These are phyloP conservation scores for Butorides virescens DNA, from an alignment of 2,113 vertebrate genomes.

Conservation along the genomic window DNA sequence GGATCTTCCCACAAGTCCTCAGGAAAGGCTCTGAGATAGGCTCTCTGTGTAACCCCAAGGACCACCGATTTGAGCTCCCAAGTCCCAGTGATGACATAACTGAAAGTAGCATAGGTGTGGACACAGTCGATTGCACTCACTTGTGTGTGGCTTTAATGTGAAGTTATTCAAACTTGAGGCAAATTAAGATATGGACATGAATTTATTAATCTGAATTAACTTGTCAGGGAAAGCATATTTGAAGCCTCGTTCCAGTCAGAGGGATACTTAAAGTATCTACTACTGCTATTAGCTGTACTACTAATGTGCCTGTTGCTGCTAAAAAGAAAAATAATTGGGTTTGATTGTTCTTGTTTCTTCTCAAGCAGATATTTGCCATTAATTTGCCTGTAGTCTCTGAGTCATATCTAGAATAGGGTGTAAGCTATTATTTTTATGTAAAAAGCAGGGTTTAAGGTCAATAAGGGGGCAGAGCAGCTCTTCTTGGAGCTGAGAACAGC, in stretches of 20 bases:
- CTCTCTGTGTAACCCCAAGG: neutral
- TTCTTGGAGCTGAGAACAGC: neutral
- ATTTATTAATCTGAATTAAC: neutral
- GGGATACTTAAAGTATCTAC: neutral
- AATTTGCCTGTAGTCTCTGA: neutral
- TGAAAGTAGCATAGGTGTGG: neutral
- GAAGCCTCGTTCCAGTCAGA: neutral
- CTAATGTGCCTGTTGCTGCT: neutral
- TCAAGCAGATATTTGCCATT: neutral
- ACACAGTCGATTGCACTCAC: neutral
- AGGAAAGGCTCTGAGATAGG: neutral
- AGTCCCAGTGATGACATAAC: neutral
- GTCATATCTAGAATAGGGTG: neutral
- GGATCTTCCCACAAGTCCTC: neutral
- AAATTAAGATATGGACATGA: neutral
- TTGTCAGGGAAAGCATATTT: neutral
- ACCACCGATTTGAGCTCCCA: neutral
- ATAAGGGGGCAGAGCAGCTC: neutral
- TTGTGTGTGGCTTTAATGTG: neutral
- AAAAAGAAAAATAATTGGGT: neutral
- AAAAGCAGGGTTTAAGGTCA: neutral
- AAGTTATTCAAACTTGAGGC: neutral
- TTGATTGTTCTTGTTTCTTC: neutral
- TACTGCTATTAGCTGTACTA: neutral
- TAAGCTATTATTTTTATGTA: neutral